Evolutionary conservation across 1,140 invertebrate species (phyloP).

Genomic region (Scaptomyza hsui): DNA sequence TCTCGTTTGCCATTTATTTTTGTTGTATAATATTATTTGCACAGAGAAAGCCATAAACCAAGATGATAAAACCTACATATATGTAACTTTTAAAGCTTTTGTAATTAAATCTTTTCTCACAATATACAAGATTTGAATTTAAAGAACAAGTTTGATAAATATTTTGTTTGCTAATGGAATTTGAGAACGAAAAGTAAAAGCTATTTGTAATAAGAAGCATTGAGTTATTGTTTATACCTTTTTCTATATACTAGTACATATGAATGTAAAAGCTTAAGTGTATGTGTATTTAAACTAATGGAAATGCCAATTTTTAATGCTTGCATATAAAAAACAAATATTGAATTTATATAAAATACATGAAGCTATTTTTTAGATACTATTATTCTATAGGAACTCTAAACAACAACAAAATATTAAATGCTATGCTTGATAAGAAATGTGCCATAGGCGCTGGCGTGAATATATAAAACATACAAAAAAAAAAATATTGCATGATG

Average conservation of each 20-base stretch:
- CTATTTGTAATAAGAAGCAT: constrained; percentile 18
- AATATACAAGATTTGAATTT: no score
- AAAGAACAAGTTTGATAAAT: not conserved
- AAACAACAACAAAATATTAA: constrained; percentile 13
- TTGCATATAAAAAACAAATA: constrained; percentile 56
- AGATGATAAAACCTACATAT: constrained; percentile 7
- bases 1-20: constrained; percentile 46
- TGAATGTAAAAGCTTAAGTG: constrained; percentile 17
- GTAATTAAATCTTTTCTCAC: no score
- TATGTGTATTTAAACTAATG: constrained; percentile 44
- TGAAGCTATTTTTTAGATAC: constrained; percentile 78
- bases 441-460: constrained; percentile 73
- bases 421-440: constrained; percentile 56
- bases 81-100: no score
- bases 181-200: constrained; percentile 18
- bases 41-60: constrained; percentile 10
- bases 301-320: constrained; percentile 76
- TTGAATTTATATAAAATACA: constrained; percentile 56
- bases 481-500: constrained; percentile 40
- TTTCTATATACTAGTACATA: constrained; percentile 6
- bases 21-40: constrained; percentile 37
- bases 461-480: constrained; percentile 12
- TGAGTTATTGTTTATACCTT: constrained; percentile 1
- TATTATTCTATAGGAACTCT: constrained; percentile 61
- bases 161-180: constrained; percentile 33